phyloP scores from a whole-genome alignment of 2,113 vertebrate species.

The Oncorhynchus nerka region DNA sequence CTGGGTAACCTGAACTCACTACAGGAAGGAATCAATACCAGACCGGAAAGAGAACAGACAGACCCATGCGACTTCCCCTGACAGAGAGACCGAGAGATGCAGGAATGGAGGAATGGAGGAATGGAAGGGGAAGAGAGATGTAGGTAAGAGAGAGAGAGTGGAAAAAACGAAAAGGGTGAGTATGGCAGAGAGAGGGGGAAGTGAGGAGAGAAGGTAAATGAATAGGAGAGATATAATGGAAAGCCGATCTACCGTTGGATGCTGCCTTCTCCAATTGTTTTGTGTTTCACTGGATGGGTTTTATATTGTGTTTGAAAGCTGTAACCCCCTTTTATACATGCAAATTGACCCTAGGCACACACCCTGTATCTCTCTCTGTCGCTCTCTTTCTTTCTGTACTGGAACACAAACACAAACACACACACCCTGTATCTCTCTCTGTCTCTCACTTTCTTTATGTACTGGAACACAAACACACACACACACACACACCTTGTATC shows the following conservation, averaged over 20 bases:
- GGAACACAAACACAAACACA: conserved; percentile 15
- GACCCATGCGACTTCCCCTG: conserved; percentile 48
- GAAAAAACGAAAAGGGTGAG: neutral
- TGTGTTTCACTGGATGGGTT: conserved; percentile 33
- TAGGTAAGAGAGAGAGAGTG: conserved; percentile 16
- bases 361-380: neutral
- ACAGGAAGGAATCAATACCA: conserved; percentile 24
- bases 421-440: neutral
- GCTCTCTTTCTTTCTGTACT: conserved; percentile 17
- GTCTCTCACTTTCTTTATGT: too few relatives aligned
- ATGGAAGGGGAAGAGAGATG: conserved; percentile 5
- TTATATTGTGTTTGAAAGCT: conserved; percentile 51
- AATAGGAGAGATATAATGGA: neutral
- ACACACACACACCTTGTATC: too few relatives aligned
- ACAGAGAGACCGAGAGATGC: conserved; percentile 34
- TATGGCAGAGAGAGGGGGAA: conserved; percentile 6
- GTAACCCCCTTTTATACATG: neutral
- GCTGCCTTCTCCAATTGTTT: conserved; percentile 11
- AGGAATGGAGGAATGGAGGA: conserved; percentile 13
- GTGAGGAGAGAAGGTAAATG: conserved; percentile 26
- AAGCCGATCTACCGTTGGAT: conserved; percentile 16
- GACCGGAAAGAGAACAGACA: conserved; percentile 15
- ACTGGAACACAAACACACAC: too few relatives aligned
- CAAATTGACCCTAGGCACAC: neutral
- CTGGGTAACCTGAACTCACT: too few relatives aligned